These are phyloP conservation scores for Drosophila kokeensis DNA, from an alignment of 2,888 invertebrate genomes.

Conservation along the genomic window DNA sequence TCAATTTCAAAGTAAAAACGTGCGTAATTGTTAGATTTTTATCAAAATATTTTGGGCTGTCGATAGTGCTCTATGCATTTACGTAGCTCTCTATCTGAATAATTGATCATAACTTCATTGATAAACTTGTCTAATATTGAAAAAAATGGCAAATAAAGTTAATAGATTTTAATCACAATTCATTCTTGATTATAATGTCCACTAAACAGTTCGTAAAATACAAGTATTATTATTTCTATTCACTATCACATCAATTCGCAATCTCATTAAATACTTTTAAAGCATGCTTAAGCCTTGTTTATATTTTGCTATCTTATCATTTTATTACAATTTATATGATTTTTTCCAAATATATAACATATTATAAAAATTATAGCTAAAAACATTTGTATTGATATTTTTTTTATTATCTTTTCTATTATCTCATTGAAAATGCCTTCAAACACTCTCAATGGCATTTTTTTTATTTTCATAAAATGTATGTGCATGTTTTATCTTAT, in stretches of 20 bases:
- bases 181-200: background rate
- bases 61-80: background rate
- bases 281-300: background rate
- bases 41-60: background rate
- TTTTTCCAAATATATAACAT: background rate
- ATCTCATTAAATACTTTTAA: slow-evolving; percentile 13
- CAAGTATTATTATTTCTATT: background rate
- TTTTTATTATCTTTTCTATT: slow-evolving; percentile 1
- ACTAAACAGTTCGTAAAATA: background rate
- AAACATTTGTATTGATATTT: slow-evolving; percentile 27
- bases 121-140: background rate
- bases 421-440: slow-evolving; percentile 18
- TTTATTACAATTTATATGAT: slow-evolving; percentile 4
- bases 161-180: background rate
- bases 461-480: background rate
- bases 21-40: background rate
- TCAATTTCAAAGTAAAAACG: background rate
- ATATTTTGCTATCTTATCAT: slow-evolving; percentile 2
- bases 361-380: slow-evolving; percentile 2
- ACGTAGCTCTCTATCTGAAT: background rate
- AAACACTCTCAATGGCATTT: background rate
- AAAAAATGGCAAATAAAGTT: background rate
- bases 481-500: slow-evolving; percentile 30
- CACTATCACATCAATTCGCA: slow-evolving; percentile 6
- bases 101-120: background rate